A percentile compares a stretch with the other conserved stretches of the same genome.
Conservation (phyloP, 2,113 vertebrate genomes). For the Oriolus oriolus region DNA sequence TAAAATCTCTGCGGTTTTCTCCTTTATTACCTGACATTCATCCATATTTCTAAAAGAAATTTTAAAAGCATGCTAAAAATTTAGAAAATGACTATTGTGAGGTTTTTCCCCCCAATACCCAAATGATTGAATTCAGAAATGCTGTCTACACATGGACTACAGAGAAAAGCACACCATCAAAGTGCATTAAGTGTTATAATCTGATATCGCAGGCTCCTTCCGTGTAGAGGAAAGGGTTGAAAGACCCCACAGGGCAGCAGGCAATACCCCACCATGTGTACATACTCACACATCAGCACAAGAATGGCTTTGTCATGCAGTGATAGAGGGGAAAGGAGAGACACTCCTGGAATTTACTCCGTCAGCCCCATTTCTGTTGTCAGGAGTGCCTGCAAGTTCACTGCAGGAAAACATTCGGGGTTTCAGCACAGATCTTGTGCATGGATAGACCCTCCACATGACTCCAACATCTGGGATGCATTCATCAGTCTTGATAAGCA, state of each 20-base stretch:
- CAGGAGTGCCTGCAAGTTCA: background rate
- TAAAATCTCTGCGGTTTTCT: conserved; percentile 13
- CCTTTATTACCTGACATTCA: background rate
- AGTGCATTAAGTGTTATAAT: background rate
- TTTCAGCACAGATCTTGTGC: background rate
- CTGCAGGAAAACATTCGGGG: background rate
- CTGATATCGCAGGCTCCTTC: background rate
- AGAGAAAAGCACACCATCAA: background rate
- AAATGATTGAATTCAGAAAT: background rate
- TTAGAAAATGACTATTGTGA: background rate
- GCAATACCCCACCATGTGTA: background rate
- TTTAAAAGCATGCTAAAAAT: background rate
- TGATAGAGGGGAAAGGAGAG: background rate
- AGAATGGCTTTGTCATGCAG: background rate
- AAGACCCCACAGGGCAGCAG: background rate
- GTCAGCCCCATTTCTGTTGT: background rate
- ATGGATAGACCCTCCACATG: background rate
- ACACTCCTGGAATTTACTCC: background rate
- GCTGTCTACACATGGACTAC: background rate
- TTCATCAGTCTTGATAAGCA: background rate
- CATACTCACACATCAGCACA: rapidly evolving
- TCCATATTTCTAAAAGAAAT: conserved; percentile 14
- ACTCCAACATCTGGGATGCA: background rate
- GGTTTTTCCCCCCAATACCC: background rate
- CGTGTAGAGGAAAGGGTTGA: background rate